Evolutionary conservation across 1,140 invertebrate species (phyloP), one percentile per base, ranked within the genome.

Genomic region (Bradysia coprophila): DNA sequence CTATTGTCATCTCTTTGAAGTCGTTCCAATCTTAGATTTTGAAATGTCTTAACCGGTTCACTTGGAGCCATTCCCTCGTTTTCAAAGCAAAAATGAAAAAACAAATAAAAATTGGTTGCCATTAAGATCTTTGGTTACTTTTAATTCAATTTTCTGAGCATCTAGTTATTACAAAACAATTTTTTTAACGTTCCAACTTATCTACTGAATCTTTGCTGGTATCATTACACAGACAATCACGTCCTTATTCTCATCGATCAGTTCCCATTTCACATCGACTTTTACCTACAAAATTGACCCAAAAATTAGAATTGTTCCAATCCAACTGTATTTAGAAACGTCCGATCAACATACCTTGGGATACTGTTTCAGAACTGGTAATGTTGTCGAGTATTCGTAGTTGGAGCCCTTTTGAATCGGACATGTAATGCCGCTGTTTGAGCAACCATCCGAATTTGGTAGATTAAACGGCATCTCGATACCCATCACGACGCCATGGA

Each of bases 231-330:
- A 85, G 33, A 79, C 61, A 4, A 83, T 63, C 48, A 20, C 21
- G 18, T 80, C 70, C 34, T 71, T 51, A 3, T 68, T 59, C 40
- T 73, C 66, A 53, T 73, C 66, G 50, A 72, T 62, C 11, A 84
- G 52, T 56, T 81, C 73, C 75, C 77, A 83, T 57, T 77, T 79
- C 0, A 84, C 72, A 2, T 68, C 65, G 0, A 84, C 72, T 1
- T 56, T 65, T 0, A 83, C 48, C 70, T 73, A 38, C 9, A 58
- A 59, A 48, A 45, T 43, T 44, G 44, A 45, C 48, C 31, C 45
- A 47, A 44, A 16, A 40, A 44, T 48, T 24, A 42, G 15, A 48
- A 47, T 4, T 42, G 41, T 45, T 44, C 18, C 21, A 34, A 24
- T 33, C 39, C 10, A 33, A 20, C 9, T 13, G 23, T 43, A 32